Percentiles rank a stretch among this genome's conserved stretches.
Conservation (phyloP, 2,113 vertebrate species). For the Takifugu flavidus region DNA sequence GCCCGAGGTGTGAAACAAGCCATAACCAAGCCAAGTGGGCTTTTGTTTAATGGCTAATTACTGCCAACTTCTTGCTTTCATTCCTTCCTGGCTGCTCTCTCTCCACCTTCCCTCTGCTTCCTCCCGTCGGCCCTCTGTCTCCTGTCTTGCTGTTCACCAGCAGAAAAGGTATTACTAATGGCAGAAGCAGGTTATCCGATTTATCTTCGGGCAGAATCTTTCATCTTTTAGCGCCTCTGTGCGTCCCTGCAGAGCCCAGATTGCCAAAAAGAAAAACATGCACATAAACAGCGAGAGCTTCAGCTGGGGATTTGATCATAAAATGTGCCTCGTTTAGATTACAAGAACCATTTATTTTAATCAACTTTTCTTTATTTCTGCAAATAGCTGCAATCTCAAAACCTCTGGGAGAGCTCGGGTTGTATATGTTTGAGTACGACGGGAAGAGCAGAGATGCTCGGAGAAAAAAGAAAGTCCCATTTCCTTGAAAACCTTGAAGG, state of each 20-base stretch:
- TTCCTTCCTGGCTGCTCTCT: not conserved
- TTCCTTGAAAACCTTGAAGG: too few relatives aligned
- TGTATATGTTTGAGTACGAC: too few relatives aligned
- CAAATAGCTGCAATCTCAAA: not conserved
- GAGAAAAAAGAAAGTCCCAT: too few relatives aligned
- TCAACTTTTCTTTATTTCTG: not conserved
- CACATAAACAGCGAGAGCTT: slow-evolving; percentile 27
- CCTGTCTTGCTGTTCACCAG: slow-evolving; percentile 69
- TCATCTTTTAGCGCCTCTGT: slow-evolving; percentile 41
- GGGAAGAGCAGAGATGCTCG: too few relatives aligned
- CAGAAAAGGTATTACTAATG: slow-evolving; percentile 78
- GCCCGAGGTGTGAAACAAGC: slow-evolving; percentile 55
- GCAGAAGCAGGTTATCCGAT: slow-evolving; percentile 80
- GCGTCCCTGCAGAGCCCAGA: slow-evolving; percentile 49
- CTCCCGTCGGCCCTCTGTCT: slow-evolving; percentile 55
- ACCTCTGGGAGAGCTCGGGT: not conserved
- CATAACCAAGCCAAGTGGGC: slow-evolving; percentile 65
- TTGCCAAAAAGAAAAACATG: slow-evolving; percentile 27
- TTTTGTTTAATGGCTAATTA: slow-evolving; percentile 81
- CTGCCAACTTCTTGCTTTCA: slow-evolving; percentile 61
- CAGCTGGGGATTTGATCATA: slow-evolving; percentile 21
- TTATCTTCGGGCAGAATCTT: slow-evolving; percentile 78
- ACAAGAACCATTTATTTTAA: not conserved
- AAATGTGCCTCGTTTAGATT: slow-evolving; percentile 13
- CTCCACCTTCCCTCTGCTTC: slow-evolving; percentile 21